phyloP scores from a whole-genome alignment of 2,888 invertebrate species.

The Colostygia pectinataria region DNA sequence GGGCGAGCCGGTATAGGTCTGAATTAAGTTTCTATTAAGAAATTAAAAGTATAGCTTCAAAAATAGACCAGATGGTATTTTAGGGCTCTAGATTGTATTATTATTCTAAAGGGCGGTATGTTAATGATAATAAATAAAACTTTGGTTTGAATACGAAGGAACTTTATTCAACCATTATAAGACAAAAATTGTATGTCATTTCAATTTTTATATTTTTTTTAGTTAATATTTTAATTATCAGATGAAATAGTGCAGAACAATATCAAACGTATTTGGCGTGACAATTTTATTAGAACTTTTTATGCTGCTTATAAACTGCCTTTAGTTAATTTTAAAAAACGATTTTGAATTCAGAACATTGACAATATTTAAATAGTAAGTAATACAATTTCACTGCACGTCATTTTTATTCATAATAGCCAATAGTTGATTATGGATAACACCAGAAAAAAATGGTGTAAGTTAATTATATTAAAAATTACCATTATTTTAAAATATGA shows the following conservation, averaged over 20 bases:
- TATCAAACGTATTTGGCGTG: slow-evolving; percentile 52
- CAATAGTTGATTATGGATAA: no score
- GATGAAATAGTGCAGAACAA: slow-evolving; percentile 69
- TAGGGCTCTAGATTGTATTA: no score
- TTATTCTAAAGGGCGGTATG: neutral
- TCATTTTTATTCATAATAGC: no score
- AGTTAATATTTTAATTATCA: slow-evolving; percentile 51
- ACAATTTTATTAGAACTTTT: slow-evolving; percentile 60
- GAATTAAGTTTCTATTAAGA: no score
- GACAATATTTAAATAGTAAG: slow-evolving; percentile 61
- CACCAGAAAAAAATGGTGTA: slow-evolving; percentile 64
- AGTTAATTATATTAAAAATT: slow-evolving; percentile 45
- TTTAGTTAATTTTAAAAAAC: slow-evolving; percentile 57
- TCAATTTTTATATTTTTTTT: slow-evolving; percentile 51
- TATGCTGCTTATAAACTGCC: slow-evolving; percentile 59
- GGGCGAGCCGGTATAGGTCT: no score
- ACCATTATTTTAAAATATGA: slow-evolving; percentile 75
- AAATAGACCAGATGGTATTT: no score
- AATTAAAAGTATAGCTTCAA: no score
- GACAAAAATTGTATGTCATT: slow-evolving; percentile 59
- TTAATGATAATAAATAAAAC: slow-evolving; percentile 33
- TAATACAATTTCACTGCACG: slow-evolving; percentile 51
- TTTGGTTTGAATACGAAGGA: slow-evolving; percentile 64
- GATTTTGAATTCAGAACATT: slow-evolving; percentile 59
- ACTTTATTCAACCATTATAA: slow-evolving; percentile 79